Evolutionary conservation across 2,888 invertebrate genomes (phyloP).

Genomic region (Neoscelio sp.): DNA sequence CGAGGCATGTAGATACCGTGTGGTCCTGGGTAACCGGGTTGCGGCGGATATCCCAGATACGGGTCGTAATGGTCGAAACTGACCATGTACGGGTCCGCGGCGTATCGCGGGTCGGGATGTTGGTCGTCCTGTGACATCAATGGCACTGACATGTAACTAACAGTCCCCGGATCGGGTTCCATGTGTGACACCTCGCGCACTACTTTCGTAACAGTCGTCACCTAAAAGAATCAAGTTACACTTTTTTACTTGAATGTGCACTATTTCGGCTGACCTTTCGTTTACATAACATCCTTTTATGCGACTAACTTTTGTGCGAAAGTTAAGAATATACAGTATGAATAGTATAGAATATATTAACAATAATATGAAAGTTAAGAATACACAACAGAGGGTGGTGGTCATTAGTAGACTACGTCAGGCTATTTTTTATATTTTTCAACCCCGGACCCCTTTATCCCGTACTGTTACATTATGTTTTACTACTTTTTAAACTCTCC

Average conservation of each 20-base stretch:
- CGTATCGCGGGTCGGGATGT: constrained; percentile 80
- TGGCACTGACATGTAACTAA: constrained; percentile 82
- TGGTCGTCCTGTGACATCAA: constrained; percentile 82
- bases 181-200: constrained; percentile 87
- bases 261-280: too few relatives aligned
- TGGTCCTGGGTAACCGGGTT: constrained; percentile 81
- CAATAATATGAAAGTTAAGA: too few relatives aligned
- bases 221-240: constrained; percentile 80
- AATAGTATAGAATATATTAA: too few relatives aligned
- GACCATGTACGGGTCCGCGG: constrained; percentile 82
- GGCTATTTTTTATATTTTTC: too few relatives aligned
- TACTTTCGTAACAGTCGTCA: constrained; percentile 89
- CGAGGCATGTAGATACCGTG: constrained; percentile 82
- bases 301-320: too few relatives aligned
- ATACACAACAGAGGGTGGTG: too few relatives aligned
- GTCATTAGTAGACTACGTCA: too few relatives aligned
- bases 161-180: constrained; percentile 84
- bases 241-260: constrained; percentile 20
- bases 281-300: too few relatives aligned
- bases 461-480: too few relatives aligned
- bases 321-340: too few relatives aligned
- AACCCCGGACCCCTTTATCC: too few relatives aligned
- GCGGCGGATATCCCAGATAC: constrained; percentile 81
- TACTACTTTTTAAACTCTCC: too few relatives aligned
- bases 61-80: constrained; percentile 83